Percentiles rank a stretch among this genome's conserved stretches.
These are phyloP conservation scores for Trichonephila clavipes DNA, from an alignment of 1,140 invertebrate genomes.

Conservation along the genomic window DNA sequence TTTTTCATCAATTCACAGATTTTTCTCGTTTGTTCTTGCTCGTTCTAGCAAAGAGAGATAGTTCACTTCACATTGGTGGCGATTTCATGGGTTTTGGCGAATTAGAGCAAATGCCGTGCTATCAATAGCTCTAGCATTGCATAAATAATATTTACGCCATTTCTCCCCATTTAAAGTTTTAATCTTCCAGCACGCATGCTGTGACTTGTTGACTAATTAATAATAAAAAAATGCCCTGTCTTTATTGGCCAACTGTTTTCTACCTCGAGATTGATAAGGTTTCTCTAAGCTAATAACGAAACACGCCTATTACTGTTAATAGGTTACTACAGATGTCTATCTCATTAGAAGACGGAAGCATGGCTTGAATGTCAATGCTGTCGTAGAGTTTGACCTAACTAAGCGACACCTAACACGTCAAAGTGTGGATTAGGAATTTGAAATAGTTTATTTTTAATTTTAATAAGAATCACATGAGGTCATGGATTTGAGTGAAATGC, in stretches of 20 bases:
- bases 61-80: background rate
- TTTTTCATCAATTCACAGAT: background rate
- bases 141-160: conserved; percentile 6
- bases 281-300: background rate
- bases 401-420: background rate
- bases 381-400: background rate
- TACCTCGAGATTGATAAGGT: background rate
- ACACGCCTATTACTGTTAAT: background rate
- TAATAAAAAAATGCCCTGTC: background rate
- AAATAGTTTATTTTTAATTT: background rate
- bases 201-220: background rate
- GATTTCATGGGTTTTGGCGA: background rate
- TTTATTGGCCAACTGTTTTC: background rate
- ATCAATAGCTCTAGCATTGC: background rate
- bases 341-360: background rate
- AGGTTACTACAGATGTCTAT: background rate
- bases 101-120: background rate
- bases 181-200: background rate
- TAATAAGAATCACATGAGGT: no score
- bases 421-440: background rate
- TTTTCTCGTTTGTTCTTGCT: background rate
- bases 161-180: background rate
- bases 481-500: no score
- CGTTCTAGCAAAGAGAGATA: background rate
- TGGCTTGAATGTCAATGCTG: background rate